A percentile compares a stretch with the other conserved stretches of the same genome.
Conservation (phyloP, 2,113 vertebrate genomes). For the Sorex araneus region DNA sequence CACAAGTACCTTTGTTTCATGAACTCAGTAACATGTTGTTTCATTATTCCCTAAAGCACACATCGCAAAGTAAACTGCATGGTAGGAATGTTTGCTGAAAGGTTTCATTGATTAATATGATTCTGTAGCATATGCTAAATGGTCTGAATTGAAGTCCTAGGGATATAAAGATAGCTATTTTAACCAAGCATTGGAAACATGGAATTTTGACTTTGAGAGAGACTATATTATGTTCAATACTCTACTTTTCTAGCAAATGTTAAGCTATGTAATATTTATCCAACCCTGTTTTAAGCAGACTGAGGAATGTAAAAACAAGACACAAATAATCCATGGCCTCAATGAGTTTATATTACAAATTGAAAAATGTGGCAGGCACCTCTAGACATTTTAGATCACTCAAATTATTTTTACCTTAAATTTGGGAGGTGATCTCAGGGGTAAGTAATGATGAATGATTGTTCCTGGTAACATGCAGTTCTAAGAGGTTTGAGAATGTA, state of each 20-base stretch:
- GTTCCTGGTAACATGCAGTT: too few relatives aligned
- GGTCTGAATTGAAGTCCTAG: conserved; percentile 29
- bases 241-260: background rate
- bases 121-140: background rate
- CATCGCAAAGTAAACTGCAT: background rate
- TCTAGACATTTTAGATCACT: background rate
- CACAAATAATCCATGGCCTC: background rate
- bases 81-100: background rate
- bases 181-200: conserved; percentile 37
- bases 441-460: too few relatives aligned
- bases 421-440: background rate
- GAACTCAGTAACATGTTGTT: background rate
- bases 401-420: background rate
- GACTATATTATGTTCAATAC: background rate
- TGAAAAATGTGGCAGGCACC: background rate
- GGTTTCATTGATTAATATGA: conserved; percentile 12
- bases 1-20: background rate
- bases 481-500: too few relatives aligned
- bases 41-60: conserved; percentile 6
- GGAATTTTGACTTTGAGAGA: conserved; percentile 29
- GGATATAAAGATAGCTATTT: background rate
- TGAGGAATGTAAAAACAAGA: background rate
- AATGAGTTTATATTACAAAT: background rate
- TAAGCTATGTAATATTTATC: background rate
- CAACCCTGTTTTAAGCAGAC: conserved; percentile 3